Evolutionary conservation across 2,888 invertebrate species (phyloP).

Genomic region (Isotomurus palustris): DNA sequence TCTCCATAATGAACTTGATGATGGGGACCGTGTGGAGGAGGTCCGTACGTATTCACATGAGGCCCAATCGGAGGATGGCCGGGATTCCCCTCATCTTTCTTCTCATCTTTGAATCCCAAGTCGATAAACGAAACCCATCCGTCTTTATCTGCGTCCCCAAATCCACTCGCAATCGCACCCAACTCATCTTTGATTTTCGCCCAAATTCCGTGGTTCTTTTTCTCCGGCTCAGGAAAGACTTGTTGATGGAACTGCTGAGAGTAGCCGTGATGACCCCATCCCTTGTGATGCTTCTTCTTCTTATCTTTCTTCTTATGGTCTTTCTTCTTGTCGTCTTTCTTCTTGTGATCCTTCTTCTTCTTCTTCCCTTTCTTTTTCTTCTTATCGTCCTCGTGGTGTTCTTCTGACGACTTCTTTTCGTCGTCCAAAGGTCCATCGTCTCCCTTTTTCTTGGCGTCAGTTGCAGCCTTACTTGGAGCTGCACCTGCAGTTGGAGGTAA

Average conservation of each 20-base stretch:
- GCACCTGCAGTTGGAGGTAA: background rate
- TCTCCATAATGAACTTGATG: background rate
- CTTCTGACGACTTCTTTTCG: conserved; percentile 6
- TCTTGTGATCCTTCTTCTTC: conserved; percentile 16
- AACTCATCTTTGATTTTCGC: conserved; percentile 8
- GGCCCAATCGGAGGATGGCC: background rate
- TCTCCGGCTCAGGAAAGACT: background rate
- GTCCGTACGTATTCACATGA: background rate
- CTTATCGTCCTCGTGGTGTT: conserved; percentile 12
- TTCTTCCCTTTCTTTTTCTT: conserved; percentile 22
- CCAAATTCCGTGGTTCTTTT: background rate
- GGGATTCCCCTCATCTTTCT: too few species aligned
- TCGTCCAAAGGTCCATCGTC: background rate
- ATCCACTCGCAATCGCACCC: too few species aligned
- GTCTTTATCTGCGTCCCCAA: too few species aligned
- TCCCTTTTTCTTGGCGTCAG: background rate
- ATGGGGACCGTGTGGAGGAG: background rate
- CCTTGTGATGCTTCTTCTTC: conserved; percentile 10
- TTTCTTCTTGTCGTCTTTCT: conserved; percentile 20
- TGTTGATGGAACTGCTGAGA: conserved; percentile 8
- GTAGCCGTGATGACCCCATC: background rate
- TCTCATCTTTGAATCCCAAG: background rate
- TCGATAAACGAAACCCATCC: background rate
- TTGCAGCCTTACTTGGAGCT: background rate
- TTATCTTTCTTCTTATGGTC: conserved; percentile 16